These are phyloP conservation scores for Ursus arctos DNA, from an alignment of 2,113 vertebrate species.

Conservation along the genomic window DNA sequence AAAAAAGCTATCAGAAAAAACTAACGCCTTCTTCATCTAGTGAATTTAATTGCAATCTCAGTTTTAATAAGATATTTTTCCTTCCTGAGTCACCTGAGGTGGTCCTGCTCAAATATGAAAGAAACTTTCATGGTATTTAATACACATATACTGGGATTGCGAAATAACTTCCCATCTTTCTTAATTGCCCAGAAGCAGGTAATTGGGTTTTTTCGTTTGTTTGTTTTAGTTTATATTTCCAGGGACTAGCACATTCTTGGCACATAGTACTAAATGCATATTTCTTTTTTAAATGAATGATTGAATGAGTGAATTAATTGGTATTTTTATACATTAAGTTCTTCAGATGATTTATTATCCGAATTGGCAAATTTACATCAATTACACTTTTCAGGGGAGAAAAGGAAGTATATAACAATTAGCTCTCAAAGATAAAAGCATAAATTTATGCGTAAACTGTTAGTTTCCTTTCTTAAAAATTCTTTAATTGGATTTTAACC, in stretches of 20 bases:
- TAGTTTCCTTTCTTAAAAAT: background rate
- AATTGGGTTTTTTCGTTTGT: background rate
- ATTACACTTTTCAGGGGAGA: background rate
- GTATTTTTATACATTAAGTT: background rate
- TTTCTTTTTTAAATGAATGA: background rate
- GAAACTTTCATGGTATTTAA: background rate
- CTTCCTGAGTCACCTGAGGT: background rate
- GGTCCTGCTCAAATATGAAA: background rate
- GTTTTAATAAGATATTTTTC: background rate
- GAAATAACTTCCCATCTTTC: background rate
- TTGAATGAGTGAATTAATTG: background rate
- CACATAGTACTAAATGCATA: background rate
- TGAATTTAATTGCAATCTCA: background rate
- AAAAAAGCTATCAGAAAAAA: background rate
- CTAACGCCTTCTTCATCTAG: background rate
- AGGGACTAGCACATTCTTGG: background rate
- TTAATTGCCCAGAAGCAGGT: background rate
- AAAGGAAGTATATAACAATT: background rate
- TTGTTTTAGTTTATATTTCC: background rate
- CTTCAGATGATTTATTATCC: background rate
- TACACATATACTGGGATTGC: background rate
- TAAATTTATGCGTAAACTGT: background rate
- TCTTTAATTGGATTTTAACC: background rate
- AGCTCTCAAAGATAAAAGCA: background rate
- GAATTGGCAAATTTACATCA: background rate